Conservation (phyloP, 2,797 vertebrate species). For the Furcifer pardalis region DNA sequence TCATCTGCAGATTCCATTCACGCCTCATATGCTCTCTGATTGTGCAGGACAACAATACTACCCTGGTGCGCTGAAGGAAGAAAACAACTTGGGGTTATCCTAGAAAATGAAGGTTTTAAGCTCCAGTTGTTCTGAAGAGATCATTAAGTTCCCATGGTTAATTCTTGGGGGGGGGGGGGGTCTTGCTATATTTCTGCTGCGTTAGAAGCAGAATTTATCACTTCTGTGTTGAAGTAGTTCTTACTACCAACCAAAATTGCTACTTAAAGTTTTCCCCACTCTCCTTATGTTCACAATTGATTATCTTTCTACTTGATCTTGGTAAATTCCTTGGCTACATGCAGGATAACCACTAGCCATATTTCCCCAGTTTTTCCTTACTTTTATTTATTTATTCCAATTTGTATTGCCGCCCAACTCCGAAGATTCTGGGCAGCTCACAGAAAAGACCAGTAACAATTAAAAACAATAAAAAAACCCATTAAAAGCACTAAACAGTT, state of each 20-base stretch:
- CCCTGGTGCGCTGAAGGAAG: slow-evolving; percentile 18
- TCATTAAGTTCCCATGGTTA: slow-evolving; percentile 1
- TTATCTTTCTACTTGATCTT: not conserved
- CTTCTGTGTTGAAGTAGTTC: not conserved
- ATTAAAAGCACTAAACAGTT: too few relatives aligned
- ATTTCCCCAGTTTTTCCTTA: not conserved
- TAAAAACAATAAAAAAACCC: too few relatives aligned
- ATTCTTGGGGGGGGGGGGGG: too few relatives aligned
- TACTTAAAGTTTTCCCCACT: not conserved
- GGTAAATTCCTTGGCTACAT: not conserved
- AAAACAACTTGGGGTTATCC: slow-evolving; percentile 9
- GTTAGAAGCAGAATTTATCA: too few relatives aligned
- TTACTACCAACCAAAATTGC: not conserved
- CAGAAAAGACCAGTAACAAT: too few relatives aligned
- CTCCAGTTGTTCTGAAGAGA: slow-evolving; percentile 16
- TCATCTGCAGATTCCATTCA: not conserved
- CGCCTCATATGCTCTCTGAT: not conserved
- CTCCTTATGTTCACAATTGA: not conserved
- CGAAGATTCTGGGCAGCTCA: too few relatives aligned
- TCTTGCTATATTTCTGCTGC: not conserved
- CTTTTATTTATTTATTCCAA: too few relatives aligned
- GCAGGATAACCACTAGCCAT: not conserved
- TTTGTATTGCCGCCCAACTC: too few relatives aligned
- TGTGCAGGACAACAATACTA: slow-evolving; percentile 8
- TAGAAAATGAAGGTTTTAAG: slow-evolving; percentile 21